Conservation (phyloP, 2,888 invertebrate species). For the Eupithecia exiguata region DNA sequence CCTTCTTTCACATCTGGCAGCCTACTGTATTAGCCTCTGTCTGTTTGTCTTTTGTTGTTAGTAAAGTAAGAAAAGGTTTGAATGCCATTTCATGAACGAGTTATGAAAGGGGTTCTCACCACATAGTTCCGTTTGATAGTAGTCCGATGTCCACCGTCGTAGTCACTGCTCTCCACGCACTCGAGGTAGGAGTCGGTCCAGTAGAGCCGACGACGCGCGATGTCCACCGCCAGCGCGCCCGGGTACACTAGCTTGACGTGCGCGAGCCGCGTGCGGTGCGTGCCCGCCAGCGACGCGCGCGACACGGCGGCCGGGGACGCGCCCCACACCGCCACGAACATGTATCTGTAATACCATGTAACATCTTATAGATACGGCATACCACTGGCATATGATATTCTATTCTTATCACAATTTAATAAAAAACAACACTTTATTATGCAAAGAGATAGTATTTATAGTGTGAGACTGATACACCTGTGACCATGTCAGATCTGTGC, state of each 20-base stretch:
- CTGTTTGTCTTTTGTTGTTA: too few species aligned
- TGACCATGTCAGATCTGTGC: too few species aligned
- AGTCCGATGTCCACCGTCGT: slow-evolving; percentile 87
- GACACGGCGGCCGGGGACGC: slow-evolving; percentile 85
- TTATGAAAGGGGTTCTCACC: slow-evolving; percentile 55
- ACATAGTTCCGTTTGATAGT: slow-evolving; percentile 83
- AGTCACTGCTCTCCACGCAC: slow-evolving; percentile 90
- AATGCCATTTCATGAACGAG: not conserved
- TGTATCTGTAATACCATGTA: slow-evolving; percentile 64
- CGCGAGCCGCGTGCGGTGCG: slow-evolving; percentile 83
- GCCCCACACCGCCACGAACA: slow-evolving; percentile 92
- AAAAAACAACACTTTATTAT: too few species aligned
- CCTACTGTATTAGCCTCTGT: too few species aligned
- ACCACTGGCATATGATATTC: too few species aligned
- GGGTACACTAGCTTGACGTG: slow-evolving; percentile 90
- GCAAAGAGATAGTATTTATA: too few species aligned
- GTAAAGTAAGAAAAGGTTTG: not conserved
- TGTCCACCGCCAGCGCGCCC: slow-evolving; percentile 88
- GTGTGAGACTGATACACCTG: too few species aligned
- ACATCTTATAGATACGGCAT: too few species aligned
- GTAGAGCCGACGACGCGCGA: slow-evolving; percentile 87
- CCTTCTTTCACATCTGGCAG: too few species aligned
- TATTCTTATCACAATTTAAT: too few species aligned
- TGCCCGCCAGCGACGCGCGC: slow-evolving; percentile 86
- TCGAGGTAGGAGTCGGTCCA: slow-evolving; percentile 93